Percentiles rank a stretch among this genome's conserved stretches.
Evolutionary conservation across 2,797 vertebrate genomes (phyloP).

Genomic region (Etheostoma perlongum): DNA sequence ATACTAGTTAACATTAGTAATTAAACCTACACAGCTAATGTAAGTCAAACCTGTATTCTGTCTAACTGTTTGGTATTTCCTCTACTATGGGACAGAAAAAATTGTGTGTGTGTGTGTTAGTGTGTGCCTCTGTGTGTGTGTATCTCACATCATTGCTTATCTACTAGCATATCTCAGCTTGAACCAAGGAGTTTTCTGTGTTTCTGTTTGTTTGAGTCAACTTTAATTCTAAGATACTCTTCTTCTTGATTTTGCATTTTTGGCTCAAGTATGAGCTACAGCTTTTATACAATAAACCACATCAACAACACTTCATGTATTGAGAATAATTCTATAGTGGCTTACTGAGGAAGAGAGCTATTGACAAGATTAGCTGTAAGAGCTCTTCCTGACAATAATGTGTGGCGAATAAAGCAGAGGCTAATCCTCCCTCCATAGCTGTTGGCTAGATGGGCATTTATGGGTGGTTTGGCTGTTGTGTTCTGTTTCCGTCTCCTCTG

Average conservation of each 20-base stretch:
- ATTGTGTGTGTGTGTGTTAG: background rate
- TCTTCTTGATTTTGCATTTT: slow-evolving; percentile 43
- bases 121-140: background rate
- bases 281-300: slow-evolving; percentile 27
- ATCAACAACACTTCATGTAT: slow-evolving; percentile 38
- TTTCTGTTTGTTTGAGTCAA: background rate
- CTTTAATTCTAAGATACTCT: slow-evolving; percentile 26
- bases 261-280: background rate
- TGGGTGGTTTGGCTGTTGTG: slow-evolving; percentile 69
- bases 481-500: slow-evolving; percentile 68
- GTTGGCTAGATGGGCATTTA: slow-evolving; percentile 73
- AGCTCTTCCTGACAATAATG: slow-evolving; percentile 51
- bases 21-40: no score
- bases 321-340: slow-evolving; percentile 28
- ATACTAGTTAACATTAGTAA: no score
- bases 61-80: no score
- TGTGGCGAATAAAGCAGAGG: slow-evolving; percentile 65
- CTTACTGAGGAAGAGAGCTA: slow-evolving; percentile 43
- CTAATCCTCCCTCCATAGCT: slow-evolving; percentile 72
- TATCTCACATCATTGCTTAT: slow-evolving; percentile 38
- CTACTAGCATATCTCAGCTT: slow-evolving; percentile 24
- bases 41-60: no score
- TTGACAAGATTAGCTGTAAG: slow-evolving; percentile 62
- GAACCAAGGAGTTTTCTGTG: background rate
- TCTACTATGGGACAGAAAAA: no score